Base-by-base conservation (phyloP, 2,888 invertebrate species). In the Bellardia bayeri region DNA sequence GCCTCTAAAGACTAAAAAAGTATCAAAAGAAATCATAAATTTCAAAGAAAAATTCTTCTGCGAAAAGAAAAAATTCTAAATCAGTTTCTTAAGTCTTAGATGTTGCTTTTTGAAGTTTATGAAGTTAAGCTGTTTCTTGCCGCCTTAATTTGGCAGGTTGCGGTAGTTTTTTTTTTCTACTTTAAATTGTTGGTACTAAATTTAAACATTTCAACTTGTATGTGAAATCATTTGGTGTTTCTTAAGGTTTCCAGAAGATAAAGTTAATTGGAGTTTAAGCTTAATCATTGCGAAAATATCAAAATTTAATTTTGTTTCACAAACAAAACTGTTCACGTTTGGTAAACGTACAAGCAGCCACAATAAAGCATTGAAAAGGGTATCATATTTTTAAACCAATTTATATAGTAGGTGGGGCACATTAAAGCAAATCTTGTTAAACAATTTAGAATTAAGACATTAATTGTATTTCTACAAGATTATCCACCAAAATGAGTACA, bases 181-280 rank as follows among this genome's bases (percentile, higher is more conserved):
- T 5, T 6, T 23, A 23, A 49, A 16, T 72, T 72, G 14, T 7
- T 64, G 51, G 7, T 64, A 16, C 16, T 16, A 40, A 72, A 6
- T 30, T 54, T 30, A 9, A 79, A 58, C 37, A 42, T 69, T 69
- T 79, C 3, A 14, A 4, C 2, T 79, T 37, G n/a, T 8, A 9
- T 79, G 54, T 78, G 9, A 76, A 71, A 16, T 71, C 13, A 37
- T 69, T 71, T 11, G 8, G 6, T 16, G 56, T 76, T 75, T 63
- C 30, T 69, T 68, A 75, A 85, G 71, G 76, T 82, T 82, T 66
- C 49, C 6, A 66, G 63, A 40, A 56, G 69, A 82, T 86, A 75
- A 69, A 79, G 40, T 82, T 86, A 87, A 84, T 84, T 87, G 76
- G 76, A 83, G 76, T 78, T 84, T 81, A 56, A 80, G 72, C 80